Evolutionary conservation across 2,113 vertebrate genomes (phyloP).

Genomic region (Rhabdornis inornatus): DNA sequence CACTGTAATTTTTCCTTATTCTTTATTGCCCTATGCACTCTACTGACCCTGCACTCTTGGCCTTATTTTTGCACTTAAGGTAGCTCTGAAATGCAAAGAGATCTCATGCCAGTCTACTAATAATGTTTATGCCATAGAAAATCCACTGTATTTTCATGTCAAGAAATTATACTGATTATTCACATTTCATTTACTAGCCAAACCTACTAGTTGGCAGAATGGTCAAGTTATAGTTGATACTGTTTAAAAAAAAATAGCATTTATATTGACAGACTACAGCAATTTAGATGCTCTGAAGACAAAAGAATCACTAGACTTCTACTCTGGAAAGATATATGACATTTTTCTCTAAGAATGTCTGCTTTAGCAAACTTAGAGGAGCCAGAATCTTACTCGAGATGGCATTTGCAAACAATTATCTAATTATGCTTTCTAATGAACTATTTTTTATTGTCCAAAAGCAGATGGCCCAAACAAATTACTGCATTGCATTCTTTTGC

Average conservation of each 20-base stretch:
- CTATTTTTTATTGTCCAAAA: not conserved
- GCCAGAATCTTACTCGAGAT: not conserved
- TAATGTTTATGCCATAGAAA: not conserved
- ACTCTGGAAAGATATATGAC: not conserved
- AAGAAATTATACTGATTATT: not conserved
- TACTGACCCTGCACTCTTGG: not conserved
- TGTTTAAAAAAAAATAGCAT: not conserved
- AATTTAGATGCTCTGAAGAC: not conserved
- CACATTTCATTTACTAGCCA: not conserved
- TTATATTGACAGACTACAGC: not conserved
- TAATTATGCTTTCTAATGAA: not conserved
- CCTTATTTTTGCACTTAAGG: not conserved
- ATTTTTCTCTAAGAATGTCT: not conserved
- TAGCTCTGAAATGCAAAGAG: accelerated
- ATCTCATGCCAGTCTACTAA: not conserved
- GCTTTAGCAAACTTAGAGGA: not conserved
- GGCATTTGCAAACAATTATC: not conserved
- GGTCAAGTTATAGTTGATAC: not conserved
- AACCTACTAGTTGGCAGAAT: not conserved
- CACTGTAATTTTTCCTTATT: not conserved
- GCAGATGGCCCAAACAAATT: not conserved
- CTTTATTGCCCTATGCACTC: not conserved
- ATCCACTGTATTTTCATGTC: not conserved
- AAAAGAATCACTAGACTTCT: not conserved
- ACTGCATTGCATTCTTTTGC: not conserved